Evolutionary conservation across 2,113 vertebrate genomes (phyloP), one percentile per base, ranked within the genome.

Genomic region (Anas platyrhynchos): DNA sequence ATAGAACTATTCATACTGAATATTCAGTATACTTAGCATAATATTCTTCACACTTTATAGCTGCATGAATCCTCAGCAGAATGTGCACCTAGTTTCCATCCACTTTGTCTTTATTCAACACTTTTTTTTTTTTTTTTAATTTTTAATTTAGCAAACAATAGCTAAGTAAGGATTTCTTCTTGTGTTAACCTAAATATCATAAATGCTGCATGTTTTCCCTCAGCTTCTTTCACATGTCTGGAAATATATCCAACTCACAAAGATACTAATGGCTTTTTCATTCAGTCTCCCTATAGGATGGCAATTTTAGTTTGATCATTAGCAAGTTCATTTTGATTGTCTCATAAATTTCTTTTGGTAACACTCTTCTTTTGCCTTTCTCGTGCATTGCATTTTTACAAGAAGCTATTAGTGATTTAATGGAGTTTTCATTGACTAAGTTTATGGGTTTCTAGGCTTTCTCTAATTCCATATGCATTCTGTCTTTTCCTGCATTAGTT

Each of bases 401-500:
- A 86, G 65, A 74, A 71, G 13, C 22, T 94, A 34, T 83, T 86
- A 83, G 50, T 88, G 13, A 7, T 85, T 69, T 83, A 80, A 86
- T 31, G 55, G 36, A 66, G 25, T 80, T 91, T 72, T 95, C 58
- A 86, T 59, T 65, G 46, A 85, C 27, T 87, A 84, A 56, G 16
- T 36, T 17, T 36, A 6, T 43, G 34, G 18, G 58, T 92, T 94
- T 81, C 72, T 63, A 56, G 26, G 55, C 62, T 59, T 92, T 62
- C 50, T 62, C 11, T 93, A 78, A 88, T 88, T 79, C 48, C 15
- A 6, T 55, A 67, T 71, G 91, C 7, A 0, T 79, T 86, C 91
- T 62, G 92, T 29, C 21, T 86, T 94, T 81, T 83, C 21, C 32
- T 88, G 82, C 68, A 94, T 90, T 93, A 89, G n/a, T 69, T 77